Evolutionary conservation across 2,797 vertebrate genomes (phyloP).

Genomic region (Artibeus lituratus): DNA sequence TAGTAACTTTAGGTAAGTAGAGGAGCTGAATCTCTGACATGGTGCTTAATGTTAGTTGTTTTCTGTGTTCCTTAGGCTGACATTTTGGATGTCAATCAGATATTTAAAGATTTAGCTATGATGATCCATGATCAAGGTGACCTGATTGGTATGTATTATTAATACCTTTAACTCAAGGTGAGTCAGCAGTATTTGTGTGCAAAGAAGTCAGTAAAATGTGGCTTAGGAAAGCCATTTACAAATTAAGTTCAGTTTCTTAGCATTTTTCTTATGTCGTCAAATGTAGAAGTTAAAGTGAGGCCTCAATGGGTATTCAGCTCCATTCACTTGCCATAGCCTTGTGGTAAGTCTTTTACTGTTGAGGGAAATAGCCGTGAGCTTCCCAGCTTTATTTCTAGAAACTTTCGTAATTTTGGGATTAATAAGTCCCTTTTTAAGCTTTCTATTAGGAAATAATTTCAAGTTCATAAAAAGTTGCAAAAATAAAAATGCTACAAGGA

Average conservation of each 20-base stretch:
- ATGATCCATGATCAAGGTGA: constrained; percentile 99
- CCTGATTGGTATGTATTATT: constrained; percentile 91
- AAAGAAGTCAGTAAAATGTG: background rate
- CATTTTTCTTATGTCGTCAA: background rate
- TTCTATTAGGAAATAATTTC: constrained; percentile 47
- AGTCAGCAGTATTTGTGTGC: constrained; percentile 28
- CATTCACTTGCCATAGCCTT: background rate
- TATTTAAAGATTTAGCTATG: constrained; percentile 98
- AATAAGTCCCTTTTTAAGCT: background rate
- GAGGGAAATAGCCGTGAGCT: background rate
- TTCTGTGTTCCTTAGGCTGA: constrained; percentile 88
- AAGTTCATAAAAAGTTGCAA: constrained; percentile 43
- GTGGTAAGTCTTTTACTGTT: background rate
- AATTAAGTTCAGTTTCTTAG: constrained; percentile 26
- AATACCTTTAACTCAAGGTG: constrained; percentile 37
- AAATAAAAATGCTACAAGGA: constrained; percentile 27
- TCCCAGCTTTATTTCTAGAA: background rate
- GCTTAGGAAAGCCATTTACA: constrained; percentile 11
- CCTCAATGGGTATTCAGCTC: background rate
- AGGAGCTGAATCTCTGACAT: constrained; percentile 38
- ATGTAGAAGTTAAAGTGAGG: background rate
- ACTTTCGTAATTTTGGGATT: background rate
- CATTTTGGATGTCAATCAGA: constrained; percentile 98
- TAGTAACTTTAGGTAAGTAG: background rate
- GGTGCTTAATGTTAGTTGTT: constrained; percentile 33